A percentile compares a stretch with the other conserved stretches of the same genome.
phyloP scores from a whole-genome alignment of 2,113 vertebrate species.

The Sula dactylatra region DNA sequence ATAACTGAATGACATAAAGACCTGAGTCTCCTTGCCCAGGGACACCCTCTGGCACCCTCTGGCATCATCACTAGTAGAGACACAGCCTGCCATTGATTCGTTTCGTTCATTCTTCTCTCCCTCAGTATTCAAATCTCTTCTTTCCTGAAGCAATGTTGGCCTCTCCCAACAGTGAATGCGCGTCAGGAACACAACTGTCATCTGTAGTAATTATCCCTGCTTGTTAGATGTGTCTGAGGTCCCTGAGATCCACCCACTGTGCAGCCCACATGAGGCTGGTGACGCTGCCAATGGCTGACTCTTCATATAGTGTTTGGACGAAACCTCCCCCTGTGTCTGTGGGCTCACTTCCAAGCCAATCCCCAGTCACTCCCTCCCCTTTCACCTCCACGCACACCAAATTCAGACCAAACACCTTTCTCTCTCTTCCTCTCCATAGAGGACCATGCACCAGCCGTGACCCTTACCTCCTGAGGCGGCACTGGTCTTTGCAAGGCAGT shows the following conservation, averaged over 20 bases:
- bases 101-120: background rate
- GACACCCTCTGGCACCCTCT: background rate
- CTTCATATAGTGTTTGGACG: background rate
- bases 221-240: background rate
- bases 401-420: background rate
- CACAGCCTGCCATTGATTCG: background rate
- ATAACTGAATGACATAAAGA: background rate
- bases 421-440: background rate
- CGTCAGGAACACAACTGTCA: background rate
- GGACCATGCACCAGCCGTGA: background rate
- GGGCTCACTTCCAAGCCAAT: background rate
- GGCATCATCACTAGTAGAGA: background rate
- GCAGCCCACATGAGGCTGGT: background rate
- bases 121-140: background rate
- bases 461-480: background rate
- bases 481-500: background rate
- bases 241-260: background rate
- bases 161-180: background rate
- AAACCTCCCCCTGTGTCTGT: background rate
- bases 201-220: background rate
- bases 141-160: background rate
- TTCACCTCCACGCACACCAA: background rate
- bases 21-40: background rate
- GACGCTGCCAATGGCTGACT: background rate
- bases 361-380: background rate